Percentiles rank a stretch among this genome's conserved stretches.
Evolutionary conservation across 2,888 invertebrate species (phyloP).

Genomic region (Argyresthia albistria): DNA sequence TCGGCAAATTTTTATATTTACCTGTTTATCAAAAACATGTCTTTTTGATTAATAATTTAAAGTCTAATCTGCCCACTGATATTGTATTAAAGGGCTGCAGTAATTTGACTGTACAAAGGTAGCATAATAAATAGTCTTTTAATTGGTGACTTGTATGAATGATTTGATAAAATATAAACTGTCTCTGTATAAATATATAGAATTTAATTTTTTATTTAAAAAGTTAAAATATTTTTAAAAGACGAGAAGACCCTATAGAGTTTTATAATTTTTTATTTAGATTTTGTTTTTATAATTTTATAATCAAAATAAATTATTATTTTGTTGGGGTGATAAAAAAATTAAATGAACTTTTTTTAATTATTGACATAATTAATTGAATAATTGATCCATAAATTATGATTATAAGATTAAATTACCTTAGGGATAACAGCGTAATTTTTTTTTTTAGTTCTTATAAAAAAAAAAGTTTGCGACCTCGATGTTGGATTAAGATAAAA

Average conservation of each 20-base stretch:
- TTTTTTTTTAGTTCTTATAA: slow-evolving; percentile 82
- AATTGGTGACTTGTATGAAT: slow-evolving; percentile 85
- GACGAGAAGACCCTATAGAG: slow-evolving; percentile 88
- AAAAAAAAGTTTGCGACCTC: slow-evolving; percentile 86
- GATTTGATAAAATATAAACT: slow-evolving; percentile 77
- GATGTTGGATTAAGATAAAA: slow-evolving; percentile 89
- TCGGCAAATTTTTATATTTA: slow-evolving; percentile 76
- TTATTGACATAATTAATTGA: slow-evolving; percentile 45
- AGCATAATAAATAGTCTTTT: slow-evolving; percentile 85
- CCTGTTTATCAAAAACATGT: slow-evolving; percentile 87
- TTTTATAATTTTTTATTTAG: slow-evolving; percentile 62
- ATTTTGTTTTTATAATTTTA: slow-evolving; percentile 36
- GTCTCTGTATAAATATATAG: slow-evolving; percentile 53
- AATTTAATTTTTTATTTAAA: slow-evolving; percentile 72
- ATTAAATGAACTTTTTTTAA: slow-evolving; percentile 70
- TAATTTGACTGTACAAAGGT: slow-evolving; percentile 85
- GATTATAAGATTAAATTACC: slow-evolving; percentile 82
- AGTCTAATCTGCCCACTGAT: slow-evolving; percentile 82
- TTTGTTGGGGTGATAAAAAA: slow-evolving; percentile 78
- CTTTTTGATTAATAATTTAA: slow-evolving; percentile 75
- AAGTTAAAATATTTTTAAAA: slow-evolving; percentile 76
- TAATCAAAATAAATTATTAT: slow-evolving; percentile 44
- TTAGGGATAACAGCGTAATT: slow-evolving; percentile 90
- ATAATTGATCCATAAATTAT: slow-evolving; percentile 68
- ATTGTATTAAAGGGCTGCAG: slow-evolving; percentile 80